Evolutionary conservation across 2,113 vertebrate genomes (phyloP).

Genomic region (Mola mola): DNA sequence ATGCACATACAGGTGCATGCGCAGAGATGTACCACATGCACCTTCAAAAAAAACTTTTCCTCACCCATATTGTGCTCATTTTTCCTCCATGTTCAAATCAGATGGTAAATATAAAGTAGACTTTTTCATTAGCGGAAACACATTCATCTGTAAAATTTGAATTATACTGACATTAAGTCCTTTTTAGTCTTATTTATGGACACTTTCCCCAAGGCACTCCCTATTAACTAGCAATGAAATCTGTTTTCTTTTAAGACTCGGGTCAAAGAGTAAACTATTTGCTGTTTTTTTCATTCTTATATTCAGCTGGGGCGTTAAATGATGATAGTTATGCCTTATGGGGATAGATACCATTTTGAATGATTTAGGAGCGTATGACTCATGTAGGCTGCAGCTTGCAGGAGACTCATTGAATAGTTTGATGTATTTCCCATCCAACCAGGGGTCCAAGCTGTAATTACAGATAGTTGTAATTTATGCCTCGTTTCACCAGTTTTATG

Average conservation of each 20-base stretch:
- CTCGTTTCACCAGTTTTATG: too few relatives aligned
- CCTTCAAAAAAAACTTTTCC: constrained; percentile 5
- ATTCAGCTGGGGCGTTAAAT: not conserved
- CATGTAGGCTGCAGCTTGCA: too few relatives aligned
- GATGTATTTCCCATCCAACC: not conserved
- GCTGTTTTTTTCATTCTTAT: constrained; percentile 1
- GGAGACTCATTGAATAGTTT: too few relatives aligned
- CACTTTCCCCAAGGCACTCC: constrained; percentile 5
- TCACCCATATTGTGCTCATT: constrained; percentile 21
- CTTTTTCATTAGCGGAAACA: constrained; percentile 28
- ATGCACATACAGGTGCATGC: not conserved
- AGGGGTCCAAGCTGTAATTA: not conserved
- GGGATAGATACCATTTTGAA: not conserved
- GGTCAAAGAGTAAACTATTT: constrained; percentile 25
- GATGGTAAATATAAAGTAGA: constrained; percentile 36
- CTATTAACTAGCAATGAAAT: constrained; percentile 15
- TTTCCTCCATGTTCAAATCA: constrained; percentile 12
- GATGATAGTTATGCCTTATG: not conserved
- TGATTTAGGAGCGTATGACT: constrained; percentile 2
- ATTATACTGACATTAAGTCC: constrained; percentile 5
- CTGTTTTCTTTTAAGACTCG: constrained; percentile 1
- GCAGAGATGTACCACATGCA: constrained; percentile 17
- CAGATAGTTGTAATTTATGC: not conserved
- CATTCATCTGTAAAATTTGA: constrained; percentile 22
- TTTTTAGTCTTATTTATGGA: constrained; percentile 14